phyloP scores from a whole-genome alignment of 2,113 vertebrate genomes.

The Ammodramus savannarum region DNA sequence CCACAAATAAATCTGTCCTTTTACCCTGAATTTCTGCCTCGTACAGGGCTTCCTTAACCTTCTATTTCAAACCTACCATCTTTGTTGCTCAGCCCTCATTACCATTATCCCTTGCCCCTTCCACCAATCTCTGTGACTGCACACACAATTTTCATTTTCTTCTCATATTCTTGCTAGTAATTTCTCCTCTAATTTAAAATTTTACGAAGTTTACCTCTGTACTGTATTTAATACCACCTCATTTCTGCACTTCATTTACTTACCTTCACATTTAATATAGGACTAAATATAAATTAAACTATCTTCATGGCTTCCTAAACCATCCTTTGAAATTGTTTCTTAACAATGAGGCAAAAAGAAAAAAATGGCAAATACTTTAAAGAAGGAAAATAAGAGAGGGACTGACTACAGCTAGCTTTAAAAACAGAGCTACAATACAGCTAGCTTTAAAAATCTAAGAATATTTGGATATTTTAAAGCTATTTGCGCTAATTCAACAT shows the following conservation, averaged over 20 bases:
- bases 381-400: neutral
- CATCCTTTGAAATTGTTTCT: neutral
- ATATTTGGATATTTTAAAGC: neutral
- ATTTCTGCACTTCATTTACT: neutral
- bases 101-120: neutral
- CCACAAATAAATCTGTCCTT: neutral
- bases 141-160: neutral
- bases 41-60: accelerated
- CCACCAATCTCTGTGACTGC: neutral
- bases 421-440: neutral
- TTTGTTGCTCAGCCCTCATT: neutral
- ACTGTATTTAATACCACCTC: neutral
- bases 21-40: neutral
- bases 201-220: accelerated
- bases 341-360: neutral
- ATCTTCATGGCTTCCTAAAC: neutral
- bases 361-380: neutral
- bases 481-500: neutral
- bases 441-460: neutral
- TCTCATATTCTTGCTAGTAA: neutral
- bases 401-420: neutral
- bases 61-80: neutral
- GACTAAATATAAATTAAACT: neutral
- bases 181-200: neutral
- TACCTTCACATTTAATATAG: neutral